A percentile compares a stretch with the other conserved stretches of the same genome.
Conservation (phyloP, 2,888 invertebrate genomes). For the Camponotus fellah region DNA sequence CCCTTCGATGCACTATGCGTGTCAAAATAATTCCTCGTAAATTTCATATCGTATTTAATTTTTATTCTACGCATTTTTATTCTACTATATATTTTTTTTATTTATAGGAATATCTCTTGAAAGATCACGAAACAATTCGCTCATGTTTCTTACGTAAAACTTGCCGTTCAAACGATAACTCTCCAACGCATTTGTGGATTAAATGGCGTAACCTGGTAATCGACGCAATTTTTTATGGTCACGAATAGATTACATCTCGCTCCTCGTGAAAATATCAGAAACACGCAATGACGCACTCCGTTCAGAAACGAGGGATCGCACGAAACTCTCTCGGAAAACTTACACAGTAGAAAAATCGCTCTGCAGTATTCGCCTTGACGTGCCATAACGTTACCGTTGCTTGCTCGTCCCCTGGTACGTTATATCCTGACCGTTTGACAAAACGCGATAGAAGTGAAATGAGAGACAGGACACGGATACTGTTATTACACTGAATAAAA, state of each 20-base stretch:
- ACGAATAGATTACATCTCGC: neutral
- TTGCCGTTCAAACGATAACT: neutral
- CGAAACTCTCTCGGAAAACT: conserved; percentile 65
- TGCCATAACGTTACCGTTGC: conserved; percentile 71
- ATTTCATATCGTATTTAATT: neutral
- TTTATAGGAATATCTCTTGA: neutral
- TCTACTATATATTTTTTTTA: neutral
- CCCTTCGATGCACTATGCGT: neutral
- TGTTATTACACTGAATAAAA: conserved; percentile 44
- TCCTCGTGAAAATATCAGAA: neutral
- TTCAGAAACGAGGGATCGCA: neutral
- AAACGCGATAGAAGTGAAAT: neutral
- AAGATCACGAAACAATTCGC: neutral
- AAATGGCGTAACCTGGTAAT: conserved; percentile 14
- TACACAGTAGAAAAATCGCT: conserved; percentile 79
- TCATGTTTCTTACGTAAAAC: neutral
- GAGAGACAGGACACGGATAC: neutral
- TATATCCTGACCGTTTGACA: neutral
- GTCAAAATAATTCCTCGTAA: conserved; percentile 1
- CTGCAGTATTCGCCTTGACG: conserved; percentile 70
- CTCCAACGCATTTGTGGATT: neutral
- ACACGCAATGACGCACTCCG: neutral
- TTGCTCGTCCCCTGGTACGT: neutral
- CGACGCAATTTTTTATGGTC: neutral
- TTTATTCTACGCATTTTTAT: neutral